phyloP scores from a whole-genome alignment of 2,888 invertebrate species.

The Pachymerium ferrugineum region DNA sequence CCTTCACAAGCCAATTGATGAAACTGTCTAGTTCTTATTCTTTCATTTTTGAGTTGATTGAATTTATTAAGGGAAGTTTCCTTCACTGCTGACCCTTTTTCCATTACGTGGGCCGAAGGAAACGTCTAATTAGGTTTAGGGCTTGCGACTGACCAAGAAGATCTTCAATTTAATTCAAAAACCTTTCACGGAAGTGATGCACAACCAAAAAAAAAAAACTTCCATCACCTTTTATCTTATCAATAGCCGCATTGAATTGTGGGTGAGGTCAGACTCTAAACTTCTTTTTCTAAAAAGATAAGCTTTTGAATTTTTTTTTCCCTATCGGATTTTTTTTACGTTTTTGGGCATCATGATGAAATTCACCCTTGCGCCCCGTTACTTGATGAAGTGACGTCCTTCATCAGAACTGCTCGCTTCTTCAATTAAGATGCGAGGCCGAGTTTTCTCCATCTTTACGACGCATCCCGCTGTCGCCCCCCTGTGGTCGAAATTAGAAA shows the following conservation, averaged over 20 bases:
- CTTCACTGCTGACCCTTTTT: background rate
- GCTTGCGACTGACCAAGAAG: background rate
- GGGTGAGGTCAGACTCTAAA: background rate
- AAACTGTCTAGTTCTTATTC: too few relatives aligned
- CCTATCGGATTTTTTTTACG: too few relatives aligned
- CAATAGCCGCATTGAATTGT: background rate
- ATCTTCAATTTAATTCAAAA: background rate
- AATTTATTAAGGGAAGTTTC: too few relatives aligned
- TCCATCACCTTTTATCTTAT: conserved; percentile 1
- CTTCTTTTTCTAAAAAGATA: background rate
- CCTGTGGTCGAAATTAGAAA: background rate
- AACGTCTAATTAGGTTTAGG: background rate
- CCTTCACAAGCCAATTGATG: too few relatives aligned
- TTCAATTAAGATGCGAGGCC: background rate
- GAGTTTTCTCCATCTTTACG: background rate
- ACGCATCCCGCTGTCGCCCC: background rate
- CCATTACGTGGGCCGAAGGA: background rate
- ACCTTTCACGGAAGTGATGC: too few relatives aligned
- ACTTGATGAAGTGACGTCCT: background rate
- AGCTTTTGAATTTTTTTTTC: background rate
- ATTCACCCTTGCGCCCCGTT: too few relatives aligned
- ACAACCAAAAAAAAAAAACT: too few relatives aligned
- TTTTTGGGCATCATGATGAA: too few relatives aligned
- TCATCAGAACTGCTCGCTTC: background rate
- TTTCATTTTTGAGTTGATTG: too few relatives aligned